Conservation (phyloP, 2,888 invertebrate species). For the Arrhopalites spinosus region DNA sequence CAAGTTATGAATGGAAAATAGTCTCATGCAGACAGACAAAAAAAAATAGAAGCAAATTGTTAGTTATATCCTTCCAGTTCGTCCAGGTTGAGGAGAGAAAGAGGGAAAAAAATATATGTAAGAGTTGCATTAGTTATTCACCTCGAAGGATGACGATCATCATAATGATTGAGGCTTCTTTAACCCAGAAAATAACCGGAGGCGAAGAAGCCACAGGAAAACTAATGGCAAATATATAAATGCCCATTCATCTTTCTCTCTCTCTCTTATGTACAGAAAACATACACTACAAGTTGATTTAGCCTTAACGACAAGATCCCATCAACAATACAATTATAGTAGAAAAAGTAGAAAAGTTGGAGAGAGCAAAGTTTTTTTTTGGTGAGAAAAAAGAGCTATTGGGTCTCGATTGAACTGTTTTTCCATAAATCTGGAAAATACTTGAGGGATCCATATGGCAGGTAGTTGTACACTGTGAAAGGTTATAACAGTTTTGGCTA, state of each 20-base stretch:
- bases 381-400: constrained; percentile 5
- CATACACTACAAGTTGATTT: neutral
- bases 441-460: constrained; percentile 36
- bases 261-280: neutral
- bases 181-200: constrained; percentile 38
- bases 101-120: no score
- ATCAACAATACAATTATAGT: constrained; percentile 4
- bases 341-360: constrained; percentile 1
- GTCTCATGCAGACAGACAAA: constrained; percentile 7
- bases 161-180: constrained; percentile 32
- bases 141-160: constrained; percentile 15
- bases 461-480: constrained; percentile 15
- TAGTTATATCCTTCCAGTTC: constrained; percentile 15
- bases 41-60: constrained; percentile 16
- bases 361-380: constrained; percentile 2
- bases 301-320: constrained; percentile 14
- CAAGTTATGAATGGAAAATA: constrained; percentile 20
- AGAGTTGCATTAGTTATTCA: constrained; percentile 33
- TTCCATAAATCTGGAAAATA: constrained; percentile 38
- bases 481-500: neutral
- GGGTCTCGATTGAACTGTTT: constrained; percentile 20
- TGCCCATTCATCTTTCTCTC: neutral
- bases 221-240: constrained; percentile 15
- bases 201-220: constrained; percentile 25
- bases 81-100: neutral